A percentile compares a stretch with the other conserved stretches of the same genome.
Evolutionary conservation across 30 jellyfish, hydroid and myxozoan genomes (phyloP).

Genomic region (Chrysaora quinquecirrha): DNA sequence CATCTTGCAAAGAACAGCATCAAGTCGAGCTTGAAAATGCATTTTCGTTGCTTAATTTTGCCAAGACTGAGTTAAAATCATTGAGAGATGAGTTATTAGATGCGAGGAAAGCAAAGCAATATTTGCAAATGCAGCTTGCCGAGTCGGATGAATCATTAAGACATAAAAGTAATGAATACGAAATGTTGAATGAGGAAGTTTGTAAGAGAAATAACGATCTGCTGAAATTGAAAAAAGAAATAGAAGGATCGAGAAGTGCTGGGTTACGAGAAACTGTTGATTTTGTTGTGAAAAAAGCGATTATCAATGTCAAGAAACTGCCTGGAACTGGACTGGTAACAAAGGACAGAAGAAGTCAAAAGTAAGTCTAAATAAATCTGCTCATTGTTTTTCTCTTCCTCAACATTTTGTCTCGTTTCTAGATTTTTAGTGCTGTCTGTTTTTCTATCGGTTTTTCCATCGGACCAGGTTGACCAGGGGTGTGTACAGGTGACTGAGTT

Average conservation of each 20-base stretch:
- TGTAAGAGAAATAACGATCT: conserved; percentile 46
- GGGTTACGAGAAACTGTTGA: conserved; percentile 58
- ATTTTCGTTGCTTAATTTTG: conserved; percentile 28
- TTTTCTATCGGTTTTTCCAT: no score
- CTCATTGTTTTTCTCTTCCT: background rate
- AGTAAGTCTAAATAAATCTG: conserved; percentile 27
- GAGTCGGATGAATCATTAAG: conserved; percentile 38
- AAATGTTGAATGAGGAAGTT: conserved; percentile 14
- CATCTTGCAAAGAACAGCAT: conserved; percentile 21
- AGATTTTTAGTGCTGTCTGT: no score
- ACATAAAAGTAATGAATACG: conserved; percentile 9
- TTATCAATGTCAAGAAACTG: conserved; percentile 1
- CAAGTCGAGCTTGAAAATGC: conserved; percentile 33
- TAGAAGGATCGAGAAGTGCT: conserved; percentile 58
- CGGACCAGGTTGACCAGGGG: no score
- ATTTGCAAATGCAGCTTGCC: conserved; percentile 23
- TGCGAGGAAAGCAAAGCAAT: conserved; percentile 42
- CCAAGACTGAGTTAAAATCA: conserved; percentile 42
- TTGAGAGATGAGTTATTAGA: conserved; percentile 44
- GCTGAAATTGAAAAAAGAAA: conserved; percentile 32
- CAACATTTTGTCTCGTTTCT: no score
- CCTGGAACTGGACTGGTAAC: background rate
- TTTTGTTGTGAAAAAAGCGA: conserved; percentile 59
- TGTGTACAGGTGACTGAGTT: no score
- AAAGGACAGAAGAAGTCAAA: background rate